A percentile compares a stretch with the other conserved stretches of the same genome.
phyloP scores from a whole-genome alignment of 2,797 vertebrate species.

The Cirrhinus mrigala region DNA sequence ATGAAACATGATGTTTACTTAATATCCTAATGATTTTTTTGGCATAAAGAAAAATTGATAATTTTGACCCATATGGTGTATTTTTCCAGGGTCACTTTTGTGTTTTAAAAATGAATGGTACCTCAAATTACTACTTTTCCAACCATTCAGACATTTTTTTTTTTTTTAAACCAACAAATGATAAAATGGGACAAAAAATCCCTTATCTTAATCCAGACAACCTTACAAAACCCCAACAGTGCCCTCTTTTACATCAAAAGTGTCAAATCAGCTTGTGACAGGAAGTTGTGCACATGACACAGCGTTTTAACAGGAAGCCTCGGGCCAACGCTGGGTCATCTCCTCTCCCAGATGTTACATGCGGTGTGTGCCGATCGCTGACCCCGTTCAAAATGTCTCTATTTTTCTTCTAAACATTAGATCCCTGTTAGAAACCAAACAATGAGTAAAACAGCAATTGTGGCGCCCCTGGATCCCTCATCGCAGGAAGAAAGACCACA shows the following conservation, averaged over 20 bases:
- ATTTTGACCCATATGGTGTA: too few species aligned
- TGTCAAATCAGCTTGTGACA: constrained; percentile 57
- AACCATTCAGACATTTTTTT: neutral
- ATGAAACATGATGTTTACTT: too few species aligned
- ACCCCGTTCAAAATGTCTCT: constrained; percentile 38
- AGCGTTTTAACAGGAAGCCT: constrained; percentile 66
- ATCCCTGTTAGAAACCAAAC: neutral
- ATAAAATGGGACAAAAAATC: neutral
- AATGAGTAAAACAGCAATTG: constrained; percentile 11
- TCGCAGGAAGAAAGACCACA: constrained; percentile 50
- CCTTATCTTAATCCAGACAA: neutral
- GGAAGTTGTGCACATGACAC: constrained; percentile 55
- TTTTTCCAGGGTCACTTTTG: too few species aligned
- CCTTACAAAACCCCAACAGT: neutral
- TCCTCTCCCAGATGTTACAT: constrained; percentile 56
- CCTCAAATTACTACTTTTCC: neutral
- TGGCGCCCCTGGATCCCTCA: constrained; percentile 33
- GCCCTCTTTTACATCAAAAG: neutral
- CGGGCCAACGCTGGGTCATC: constrained; percentile 50
- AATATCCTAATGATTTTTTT: too few species aligned
- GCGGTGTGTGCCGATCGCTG: constrained; percentile 12
- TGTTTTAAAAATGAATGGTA: neutral
- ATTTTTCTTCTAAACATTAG: constrained; percentile 14
- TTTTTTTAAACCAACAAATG: neutral
- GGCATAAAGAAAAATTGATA: too few species aligned